Evolutionary conservation across 1,140 invertebrate genomes (phyloP).

Genomic region (Oncopodura yosiiana): DNA sequence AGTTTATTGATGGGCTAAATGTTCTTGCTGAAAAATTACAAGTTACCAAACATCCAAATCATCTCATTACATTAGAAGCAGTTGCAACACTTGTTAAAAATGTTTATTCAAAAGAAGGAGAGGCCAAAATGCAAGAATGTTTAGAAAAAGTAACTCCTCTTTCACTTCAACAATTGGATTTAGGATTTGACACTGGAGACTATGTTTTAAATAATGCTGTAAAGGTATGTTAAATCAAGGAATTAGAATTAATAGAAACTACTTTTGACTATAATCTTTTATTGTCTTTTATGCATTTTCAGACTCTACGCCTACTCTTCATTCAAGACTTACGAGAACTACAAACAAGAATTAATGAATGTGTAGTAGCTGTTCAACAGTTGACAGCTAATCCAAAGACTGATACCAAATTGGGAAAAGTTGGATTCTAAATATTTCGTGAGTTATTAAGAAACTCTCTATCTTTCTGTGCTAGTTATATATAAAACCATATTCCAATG

Average conservation of each 20-base stretch:
- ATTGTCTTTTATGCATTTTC: slow-evolving; percentile 35
- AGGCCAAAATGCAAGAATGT: slow-evolving; percentile 55
- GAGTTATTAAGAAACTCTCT: too few species aligned
- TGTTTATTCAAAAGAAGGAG: slow-evolving; percentile 51
- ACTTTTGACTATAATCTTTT: background rate
- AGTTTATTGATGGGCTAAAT: slow-evolving; percentile 71
- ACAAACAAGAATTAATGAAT: slow-evolving; percentile 90
- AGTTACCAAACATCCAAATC: slow-evolving; percentile 68
- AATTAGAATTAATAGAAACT: background rate
- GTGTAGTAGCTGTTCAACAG: slow-evolving; percentile 79
- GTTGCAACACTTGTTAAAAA: slow-evolving; percentile 57
- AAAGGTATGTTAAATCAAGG: slow-evolving; percentile 39
- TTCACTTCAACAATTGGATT: slow-evolving; percentile 53
- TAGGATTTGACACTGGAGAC: slow-evolving; percentile 61
- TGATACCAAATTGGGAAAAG: slow-evolving; percentile 85
- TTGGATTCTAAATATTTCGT: slow-evolving; percentile 57
- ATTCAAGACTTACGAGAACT: slow-evolving; percentile 81
- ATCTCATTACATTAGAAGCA: slow-evolving; percentile 64
- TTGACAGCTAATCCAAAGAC: slow-evolving; percentile 95
- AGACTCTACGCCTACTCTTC: slow-evolving; percentile 73
- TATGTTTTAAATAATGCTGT: slow-evolving; percentile 63
- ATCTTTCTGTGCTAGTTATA: too few species aligned
- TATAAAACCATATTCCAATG: too few species aligned
- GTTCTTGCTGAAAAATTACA: slow-evolving; percentile 66
- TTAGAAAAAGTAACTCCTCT: slow-evolving; percentile 55